Evolutionary conservation across 1,140 invertebrate species (phyloP), one percentile per base, ranked within the genome.

Genomic region (Apis cerana): DNA sequence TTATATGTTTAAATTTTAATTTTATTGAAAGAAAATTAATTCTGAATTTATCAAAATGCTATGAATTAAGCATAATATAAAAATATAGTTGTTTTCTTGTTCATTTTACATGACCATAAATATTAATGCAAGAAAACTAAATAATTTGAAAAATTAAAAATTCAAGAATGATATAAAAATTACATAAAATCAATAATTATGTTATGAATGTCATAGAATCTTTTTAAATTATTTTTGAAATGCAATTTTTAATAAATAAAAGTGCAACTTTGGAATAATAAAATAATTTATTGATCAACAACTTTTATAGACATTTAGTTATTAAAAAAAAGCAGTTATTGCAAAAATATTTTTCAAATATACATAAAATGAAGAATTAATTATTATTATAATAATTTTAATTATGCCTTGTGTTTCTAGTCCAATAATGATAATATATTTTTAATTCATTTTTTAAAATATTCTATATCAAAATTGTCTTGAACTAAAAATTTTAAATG

Each of bases 321-420:
- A 68, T 67, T 75, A 56, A 65, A 67, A 33, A 23, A n/a, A 69
- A 43, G 33, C 33, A 43, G 33, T 43, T 43, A 43, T 43, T 43
- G 33, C 33, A 43, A 50, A 27, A 61, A 84, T 71, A 75, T 76
- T 82, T 84, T 64, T 56, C 15, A 68, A 80, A 72, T 54, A n/a
- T 81, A 75, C 52, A 84, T 70, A 61, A 81, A 54, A 17, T 21
- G 23, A 50, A 70, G 4, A 82, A 70, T 56, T 82, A 56, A 59
- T 23, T 77, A 62, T 69, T 76, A 77, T 68, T 43, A 48, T 77
- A 68, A 56, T 76, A 80, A 78, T 54, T 70, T 77, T 85, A 69
- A 50, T 67, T 85, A 69, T 77, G 50, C 64, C 69, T 59, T 71
- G 78, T 64, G 33, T 85, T 85, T 85, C 84, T 85, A 85, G 84